Conservation (phyloP, 2,888 invertebrate species). For the Drosophila pullipes region DNA sequence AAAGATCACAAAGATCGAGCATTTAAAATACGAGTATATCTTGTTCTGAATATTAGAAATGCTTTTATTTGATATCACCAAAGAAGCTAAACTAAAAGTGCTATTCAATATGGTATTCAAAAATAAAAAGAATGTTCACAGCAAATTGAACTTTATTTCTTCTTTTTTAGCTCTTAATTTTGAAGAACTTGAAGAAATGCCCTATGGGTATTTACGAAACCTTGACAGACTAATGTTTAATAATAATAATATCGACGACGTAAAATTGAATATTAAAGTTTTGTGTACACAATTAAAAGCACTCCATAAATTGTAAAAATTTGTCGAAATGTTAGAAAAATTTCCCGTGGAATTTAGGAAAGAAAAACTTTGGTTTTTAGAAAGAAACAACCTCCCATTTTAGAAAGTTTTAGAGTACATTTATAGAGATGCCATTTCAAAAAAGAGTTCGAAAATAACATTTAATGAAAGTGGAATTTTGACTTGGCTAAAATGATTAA, state of each 20-base stretch:
- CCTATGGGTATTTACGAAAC: background rate
- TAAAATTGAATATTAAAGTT: background rate
- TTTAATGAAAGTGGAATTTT: background rate
- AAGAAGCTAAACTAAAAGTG: background rate
- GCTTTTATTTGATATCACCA: background rate
- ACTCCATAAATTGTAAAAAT: background rate
- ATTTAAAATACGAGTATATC: background rate
- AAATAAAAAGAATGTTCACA: background rate
- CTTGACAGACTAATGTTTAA: background rate
- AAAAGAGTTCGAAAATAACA: background rate
- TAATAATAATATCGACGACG: background rate
- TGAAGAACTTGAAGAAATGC: background rate
- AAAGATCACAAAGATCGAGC: background rate
- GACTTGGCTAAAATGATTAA: background rate
- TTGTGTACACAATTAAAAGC: background rate
- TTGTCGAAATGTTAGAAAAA: no score
- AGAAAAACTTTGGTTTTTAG: background rate
- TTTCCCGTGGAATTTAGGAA: rapidly evolving
- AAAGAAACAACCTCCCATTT: background rate
- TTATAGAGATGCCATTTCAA: background rate
- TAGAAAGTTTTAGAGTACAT: background rate
- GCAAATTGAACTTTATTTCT: background rate
- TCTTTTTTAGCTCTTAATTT: background rate
- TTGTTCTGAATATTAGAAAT: background rate
- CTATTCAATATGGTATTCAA: background rate